These are phyloP conservation scores for Melanotaenia maccullochi DNA, from an alignment of 2,797 vertebrate genomes.

Conservation along the genomic window DNA sequence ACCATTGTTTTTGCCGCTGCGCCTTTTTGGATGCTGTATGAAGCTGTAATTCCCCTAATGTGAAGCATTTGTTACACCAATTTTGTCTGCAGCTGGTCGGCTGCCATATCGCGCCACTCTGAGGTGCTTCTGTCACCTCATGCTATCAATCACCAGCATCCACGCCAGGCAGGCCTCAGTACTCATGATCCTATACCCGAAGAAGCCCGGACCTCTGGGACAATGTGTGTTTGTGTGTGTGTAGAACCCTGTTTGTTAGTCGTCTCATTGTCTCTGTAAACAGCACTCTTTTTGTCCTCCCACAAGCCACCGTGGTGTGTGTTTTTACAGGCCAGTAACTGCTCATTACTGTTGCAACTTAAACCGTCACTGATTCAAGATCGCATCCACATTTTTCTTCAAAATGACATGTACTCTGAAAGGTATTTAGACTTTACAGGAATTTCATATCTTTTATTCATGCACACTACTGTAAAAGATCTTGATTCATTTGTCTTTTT, in stretches of 20 bases:
- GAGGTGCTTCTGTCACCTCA: constrained; percentile 47
- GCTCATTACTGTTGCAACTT: constrained; percentile 46
- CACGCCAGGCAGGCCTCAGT: constrained; percentile 55
- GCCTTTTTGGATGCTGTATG: constrained; percentile 54
- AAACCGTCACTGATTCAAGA: constrained; percentile 24
- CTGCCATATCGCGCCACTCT: constrained; percentile 50
- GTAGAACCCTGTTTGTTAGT: constrained; percentile 30
- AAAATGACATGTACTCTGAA: neutral
- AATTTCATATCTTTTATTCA: neutral
- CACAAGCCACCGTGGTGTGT: constrained; percentile 48
- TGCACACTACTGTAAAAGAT: neutral
- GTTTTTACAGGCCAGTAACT: constrained; percentile 45
- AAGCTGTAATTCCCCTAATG: constrained; percentile 79
- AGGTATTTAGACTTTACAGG: neutral
- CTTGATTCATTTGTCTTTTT: neutral
- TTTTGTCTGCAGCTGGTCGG: constrained; percentile 67
- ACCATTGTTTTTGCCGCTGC: constrained; percentile 55
- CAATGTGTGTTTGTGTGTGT: constrained; percentile 10
- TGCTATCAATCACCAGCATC: constrained; percentile 55
- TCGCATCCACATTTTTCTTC: constrained; percentile 27
- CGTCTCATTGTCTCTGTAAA: constrained; percentile 61
- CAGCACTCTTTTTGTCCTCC: constrained; percentile 55
- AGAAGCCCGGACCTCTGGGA: constrained; percentile 29
- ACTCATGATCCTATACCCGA: constrained; percentile 49
- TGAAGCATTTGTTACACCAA: constrained; percentile 74